Base-by-base conservation (phyloP, 2,888 invertebrate species). In the Phrixothrix hirtus region DNA sequence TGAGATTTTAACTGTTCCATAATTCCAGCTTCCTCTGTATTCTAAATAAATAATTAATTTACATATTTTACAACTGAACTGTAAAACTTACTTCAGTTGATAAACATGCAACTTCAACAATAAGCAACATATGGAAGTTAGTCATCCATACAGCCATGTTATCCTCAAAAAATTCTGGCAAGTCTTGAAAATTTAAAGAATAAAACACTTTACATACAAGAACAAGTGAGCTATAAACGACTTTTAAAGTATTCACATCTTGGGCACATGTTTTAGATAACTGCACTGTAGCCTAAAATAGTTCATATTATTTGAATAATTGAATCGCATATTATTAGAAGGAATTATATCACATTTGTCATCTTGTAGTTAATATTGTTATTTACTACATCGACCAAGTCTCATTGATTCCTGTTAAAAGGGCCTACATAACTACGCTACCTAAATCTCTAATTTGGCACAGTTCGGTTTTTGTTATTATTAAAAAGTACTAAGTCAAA, bases 81-180 rank as follows among this genome's bases (percentile, higher is more conserved):
- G 21, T n/a, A 27, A 37, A 16, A 69, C 75, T 74, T 75, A 84
- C 85, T 57, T 75, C 78, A 9, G 87, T 87, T 66, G 87, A 84
- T 53, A 96, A 78, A 16, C 84, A 79, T 1, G 87, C 84, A 27
- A 93, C 89, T 74, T 95, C 87, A 0, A 81, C 80, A 48, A 85
- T 88, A 25, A 99, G 79, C 21, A 99, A 78, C 17, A 83, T 83
- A 39, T 93, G 85, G 64, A 98, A 90, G 67, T 93, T 86, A 0
- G 84, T 83, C 96, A 99, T 98, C 98, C 99, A 99, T 0, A 82
- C 83, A 13, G 81, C 80, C 89, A 99, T 95, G 74, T 97, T 95
- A 72, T 99, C 98, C 76, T 99, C 99, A 73, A 99, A 99, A 79
- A 93, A 97, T 78, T 99, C 99, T 0, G 99, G 99, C 62, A 99